phyloP scores from a whole-genome alignment of 2,113 vertebrate species.

The Sturnira hondurensis region DNA sequence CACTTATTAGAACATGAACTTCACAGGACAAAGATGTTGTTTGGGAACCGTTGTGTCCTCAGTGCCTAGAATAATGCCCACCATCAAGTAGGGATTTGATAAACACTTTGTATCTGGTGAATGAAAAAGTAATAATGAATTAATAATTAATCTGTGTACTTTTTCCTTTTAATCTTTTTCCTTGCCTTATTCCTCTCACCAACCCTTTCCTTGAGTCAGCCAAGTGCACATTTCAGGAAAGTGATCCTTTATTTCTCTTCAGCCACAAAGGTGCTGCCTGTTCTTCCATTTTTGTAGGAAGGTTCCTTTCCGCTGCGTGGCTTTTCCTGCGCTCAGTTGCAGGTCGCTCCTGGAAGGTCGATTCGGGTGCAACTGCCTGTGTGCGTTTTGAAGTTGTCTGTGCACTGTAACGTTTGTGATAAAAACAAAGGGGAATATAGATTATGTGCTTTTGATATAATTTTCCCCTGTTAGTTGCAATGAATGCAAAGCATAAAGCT shows the following conservation, averaged over 20 bases:
- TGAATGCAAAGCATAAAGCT: not conserved
- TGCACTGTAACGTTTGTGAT: not conserved
- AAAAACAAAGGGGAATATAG: constrained; percentile 8
- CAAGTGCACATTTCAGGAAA: not conserved
- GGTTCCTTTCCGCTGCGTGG: not conserved
- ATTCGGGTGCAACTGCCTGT: no score
- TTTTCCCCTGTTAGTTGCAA: not conserved
- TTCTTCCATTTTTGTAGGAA: not conserved
- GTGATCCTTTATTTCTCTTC: not conserved
- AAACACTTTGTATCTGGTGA: not conserved
- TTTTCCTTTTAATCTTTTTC: not conserved
- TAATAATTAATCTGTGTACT: not conserved
- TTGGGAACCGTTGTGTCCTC: not conserved
- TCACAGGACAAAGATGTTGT: not conserved
- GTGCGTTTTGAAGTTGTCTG: not conserved
- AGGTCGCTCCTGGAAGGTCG: not conserved
- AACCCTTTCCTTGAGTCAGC: not conserved
- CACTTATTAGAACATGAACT: not conserved
- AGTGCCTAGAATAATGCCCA: not conserved
- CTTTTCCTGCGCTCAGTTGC: not conserved
- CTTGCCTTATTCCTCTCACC: not conserved
- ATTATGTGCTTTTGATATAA: not conserved
- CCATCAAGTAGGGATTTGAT: not conserved
- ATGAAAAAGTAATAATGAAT: not conserved
- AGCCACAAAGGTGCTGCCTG: not conserved